Evolutionary conservation across 2,888 invertebrate species (phyloP).

Genomic region (Metalampra italica): DNA sequence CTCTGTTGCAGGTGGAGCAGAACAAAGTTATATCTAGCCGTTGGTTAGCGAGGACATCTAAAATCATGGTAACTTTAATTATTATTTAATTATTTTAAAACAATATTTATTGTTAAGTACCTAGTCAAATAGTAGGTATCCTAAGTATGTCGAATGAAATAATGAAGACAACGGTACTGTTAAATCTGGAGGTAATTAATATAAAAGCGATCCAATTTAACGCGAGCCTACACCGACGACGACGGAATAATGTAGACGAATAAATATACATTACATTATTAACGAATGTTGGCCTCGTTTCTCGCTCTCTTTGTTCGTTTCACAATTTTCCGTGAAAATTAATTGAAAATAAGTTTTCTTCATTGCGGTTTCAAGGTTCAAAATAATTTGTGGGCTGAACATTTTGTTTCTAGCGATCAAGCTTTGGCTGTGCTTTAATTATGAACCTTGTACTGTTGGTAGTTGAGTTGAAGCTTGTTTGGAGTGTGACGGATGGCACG

Average conservation of each 20-base stretch:
- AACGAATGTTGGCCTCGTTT: constrained; percentile 78
- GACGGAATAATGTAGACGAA: constrained; percentile 70
- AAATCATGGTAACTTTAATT: neutral
- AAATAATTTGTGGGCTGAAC: constrained; percentile 58
- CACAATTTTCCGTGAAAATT: constrained; percentile 58
- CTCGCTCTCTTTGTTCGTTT: constrained; percentile 76
- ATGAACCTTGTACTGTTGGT: constrained; percentile 34
- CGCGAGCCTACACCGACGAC: constrained; percentile 49
- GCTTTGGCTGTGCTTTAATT: constrained; percentile 28
- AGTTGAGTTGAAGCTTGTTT: constrained; percentile 43
- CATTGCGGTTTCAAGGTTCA: constrained; percentile 60
- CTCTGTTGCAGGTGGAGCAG: no score
- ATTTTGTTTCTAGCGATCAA: constrained; percentile 57
- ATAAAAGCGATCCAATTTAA: constrained; percentile 52
- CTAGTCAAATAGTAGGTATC: no score
- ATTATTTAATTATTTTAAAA: no score
- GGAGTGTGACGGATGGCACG: constrained; percentile 45
- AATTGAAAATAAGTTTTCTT: constrained; percentile 68
- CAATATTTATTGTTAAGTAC: no score
- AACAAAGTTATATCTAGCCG: neutral
- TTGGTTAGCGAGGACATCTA: neutral
- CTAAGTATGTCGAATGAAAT: no score
- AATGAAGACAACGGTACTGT: neutral
- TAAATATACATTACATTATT: constrained; percentile 78
- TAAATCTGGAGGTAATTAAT: constrained; percentile 2